A percentile compares a stretch with the other conserved stretches of the same genome.
These are phyloP conservation scores for Lepisosteus osseus DNA, from an alignment of 2,113 vertebrate genomes.

Conservation along the genomic window DNA sequence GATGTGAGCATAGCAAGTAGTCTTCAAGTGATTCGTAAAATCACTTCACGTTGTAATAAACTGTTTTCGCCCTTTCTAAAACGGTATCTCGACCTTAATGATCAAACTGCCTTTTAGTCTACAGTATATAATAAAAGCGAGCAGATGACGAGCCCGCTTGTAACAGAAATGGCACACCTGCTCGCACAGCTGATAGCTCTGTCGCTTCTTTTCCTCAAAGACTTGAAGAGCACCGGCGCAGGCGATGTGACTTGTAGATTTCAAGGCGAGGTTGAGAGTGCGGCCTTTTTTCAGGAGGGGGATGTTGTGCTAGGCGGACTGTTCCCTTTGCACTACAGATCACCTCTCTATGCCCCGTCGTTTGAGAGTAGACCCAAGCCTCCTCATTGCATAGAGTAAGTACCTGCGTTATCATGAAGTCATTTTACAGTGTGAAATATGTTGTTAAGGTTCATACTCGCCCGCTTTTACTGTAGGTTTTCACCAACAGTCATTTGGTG, in stretches of 20 bases:
- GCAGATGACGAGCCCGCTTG: too few species aligned
- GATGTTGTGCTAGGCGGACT: conserved; percentile 62
- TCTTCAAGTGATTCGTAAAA: too few species aligned
- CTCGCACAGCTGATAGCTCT: conserved; percentile 26
- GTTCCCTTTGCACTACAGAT: conserved; percentile 62
- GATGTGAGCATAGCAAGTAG: too few species aligned
- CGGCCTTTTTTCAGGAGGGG: conserved; percentile 51
- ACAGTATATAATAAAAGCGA: too few species aligned
- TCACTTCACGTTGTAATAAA: too few species aligned
- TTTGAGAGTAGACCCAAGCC: conserved; percentile 48
- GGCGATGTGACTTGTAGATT: conserved; percentile 38
- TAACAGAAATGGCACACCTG: conserved; percentile 32
- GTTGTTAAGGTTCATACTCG: too few species aligned
- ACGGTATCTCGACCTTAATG: too few species aligned
- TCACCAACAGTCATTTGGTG: too few species aligned
- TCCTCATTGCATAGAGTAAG: conserved; percentile 54
- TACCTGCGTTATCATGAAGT: not conserved
- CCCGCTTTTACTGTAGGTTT: too few species aligned
- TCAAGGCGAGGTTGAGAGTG: conserved; percentile 48
- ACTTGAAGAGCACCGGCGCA: conserved; percentile 1
- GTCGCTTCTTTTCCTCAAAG: conserved; percentile 24
- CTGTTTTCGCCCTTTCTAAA: too few species aligned
- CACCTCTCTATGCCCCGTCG: conserved; percentile 32
- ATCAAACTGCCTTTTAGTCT: too few species aligned
- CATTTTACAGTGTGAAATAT: too few species aligned